Conservation (phyloP, 2,113 vertebrate species). For the Scomber colias region DNA sequence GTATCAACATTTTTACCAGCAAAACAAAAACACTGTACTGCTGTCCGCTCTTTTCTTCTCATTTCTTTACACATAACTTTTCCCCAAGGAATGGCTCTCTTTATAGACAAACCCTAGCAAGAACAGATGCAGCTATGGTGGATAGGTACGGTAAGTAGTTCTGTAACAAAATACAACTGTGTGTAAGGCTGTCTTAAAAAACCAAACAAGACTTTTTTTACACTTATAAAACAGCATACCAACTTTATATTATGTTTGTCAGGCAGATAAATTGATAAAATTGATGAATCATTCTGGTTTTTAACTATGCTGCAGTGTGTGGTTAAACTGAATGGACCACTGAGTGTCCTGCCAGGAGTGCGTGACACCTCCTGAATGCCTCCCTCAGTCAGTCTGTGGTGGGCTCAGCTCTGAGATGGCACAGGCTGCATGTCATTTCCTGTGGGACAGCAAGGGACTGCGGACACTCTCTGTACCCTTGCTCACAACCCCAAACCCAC, state of each 20-base stretch:
- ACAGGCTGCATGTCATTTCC: conserved; percentile 69
- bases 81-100: neutral
- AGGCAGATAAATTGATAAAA: neutral
- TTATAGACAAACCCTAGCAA: conserved; percentile 3
- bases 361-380: conserved; percentile 41
- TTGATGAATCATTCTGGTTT: neutral
- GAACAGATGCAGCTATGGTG: neutral
- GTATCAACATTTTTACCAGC: conserved; percentile 8
- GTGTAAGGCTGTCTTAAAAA: neutral
- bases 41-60: neutral
- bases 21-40: conserved; percentile 10
- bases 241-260: neutral
- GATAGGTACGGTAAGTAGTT: neutral
- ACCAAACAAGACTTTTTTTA: neutral
- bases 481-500: conserved; percentile 42
- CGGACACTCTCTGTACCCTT: conserved; percentile 63
- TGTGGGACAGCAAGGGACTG: conserved; percentile 73
- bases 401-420: conserved; percentile 55
- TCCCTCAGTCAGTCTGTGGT: conserved; percentile 47
- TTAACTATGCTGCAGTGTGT: neutral
- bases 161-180: neutral
- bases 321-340: conserved; percentile 18
- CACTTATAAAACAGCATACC: neutral
- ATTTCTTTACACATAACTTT: conserved; percentile 16
- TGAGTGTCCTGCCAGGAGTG: conserved; percentile 11